These are phyloP conservation scores for Orius insidiosus DNA, from an alignment of 1,140 invertebrate genomes.

Conservation along the genomic window DNA sequence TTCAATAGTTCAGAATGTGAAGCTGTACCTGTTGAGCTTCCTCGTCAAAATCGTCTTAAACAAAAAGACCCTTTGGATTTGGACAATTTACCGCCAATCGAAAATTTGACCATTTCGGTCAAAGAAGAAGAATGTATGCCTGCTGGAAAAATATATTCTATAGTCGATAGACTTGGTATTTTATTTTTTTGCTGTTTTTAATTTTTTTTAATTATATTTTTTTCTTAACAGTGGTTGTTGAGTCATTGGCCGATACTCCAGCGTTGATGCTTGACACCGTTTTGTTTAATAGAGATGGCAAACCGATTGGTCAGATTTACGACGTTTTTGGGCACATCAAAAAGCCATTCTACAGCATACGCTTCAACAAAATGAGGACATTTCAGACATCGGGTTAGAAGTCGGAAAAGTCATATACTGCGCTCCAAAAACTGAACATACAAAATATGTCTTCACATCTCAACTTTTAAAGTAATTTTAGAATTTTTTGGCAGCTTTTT, in stretches of 20 bases:
- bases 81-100: conserved; percentile 57
- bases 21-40: too few species aligned
- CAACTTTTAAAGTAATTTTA: conserved; percentile 54
- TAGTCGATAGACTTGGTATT: conserved; percentile 55
- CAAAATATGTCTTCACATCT: conserved; percentile 52
- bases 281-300: conserved; percentile 57
- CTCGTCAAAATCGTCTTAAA: too few species aligned
- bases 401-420: conserved; percentile 56
- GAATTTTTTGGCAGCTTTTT: too few species aligned
- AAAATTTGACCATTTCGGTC: conserved; percentile 63
- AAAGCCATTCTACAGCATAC: conserved; percentile 59
- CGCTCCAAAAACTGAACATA: conserved; percentile 54
- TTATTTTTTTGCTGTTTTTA: conserved; percentile 16
- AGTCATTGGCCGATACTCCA: conserved; percentile 44
- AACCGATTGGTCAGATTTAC: conserved; percentile 61
- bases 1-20: too few species aligned
- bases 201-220: not conserved
- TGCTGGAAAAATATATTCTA: conserved; percentile 50
- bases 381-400: conserved; percentile 40
- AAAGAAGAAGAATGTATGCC: conserved; percentile 52
- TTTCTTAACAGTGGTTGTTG: conserved; percentile 56
- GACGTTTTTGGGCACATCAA: conserved; percentile 74
- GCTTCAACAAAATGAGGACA: conserved; percentile 61
- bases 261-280: conserved; percentile 69
- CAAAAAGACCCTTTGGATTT: conserved; percentile 19